Evolutionary conservation across 2,797 vertebrate species (phyloP).

Genomic region (Rhinogobio ventralis): DNA sequence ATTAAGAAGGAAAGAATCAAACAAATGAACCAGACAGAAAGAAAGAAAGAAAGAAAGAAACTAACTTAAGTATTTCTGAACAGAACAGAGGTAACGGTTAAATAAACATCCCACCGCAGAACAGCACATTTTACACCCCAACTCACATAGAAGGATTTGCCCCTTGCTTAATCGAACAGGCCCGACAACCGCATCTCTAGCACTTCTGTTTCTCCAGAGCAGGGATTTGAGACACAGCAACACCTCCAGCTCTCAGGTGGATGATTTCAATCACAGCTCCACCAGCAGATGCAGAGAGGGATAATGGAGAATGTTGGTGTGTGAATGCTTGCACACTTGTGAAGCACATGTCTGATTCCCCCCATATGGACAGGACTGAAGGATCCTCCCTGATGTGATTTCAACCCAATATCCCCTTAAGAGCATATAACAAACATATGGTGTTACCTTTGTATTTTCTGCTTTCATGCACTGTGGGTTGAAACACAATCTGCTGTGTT

Average conservation of each 20-base stretch:
- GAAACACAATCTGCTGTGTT: constrained; percentile 32
- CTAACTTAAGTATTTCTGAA: constrained; percentile 6
- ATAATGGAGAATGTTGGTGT: neutral
- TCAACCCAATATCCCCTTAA: constrained; percentile 10
- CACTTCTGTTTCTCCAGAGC: neutral
- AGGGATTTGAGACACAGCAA: neutral
- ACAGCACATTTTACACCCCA: constrained; percentile 11
- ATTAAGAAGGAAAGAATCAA: neutral
- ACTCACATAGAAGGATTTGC: constrained; percentile 5
- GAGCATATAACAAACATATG: constrained; percentile 10
- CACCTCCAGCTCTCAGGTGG: neutral
- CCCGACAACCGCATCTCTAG: constrained; percentile 14
- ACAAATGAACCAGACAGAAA: neutral
- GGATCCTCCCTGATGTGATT: neutral
- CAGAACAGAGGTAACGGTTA: neutral
- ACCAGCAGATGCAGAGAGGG: constrained; percentile 22
- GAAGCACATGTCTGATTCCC: constrained; percentile 21
- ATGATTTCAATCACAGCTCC: constrained; percentile 36
- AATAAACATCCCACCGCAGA: neutral
- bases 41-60: too few relatives aligned
- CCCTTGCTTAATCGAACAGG: constrained; percentile 4
- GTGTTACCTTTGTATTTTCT: neutral
- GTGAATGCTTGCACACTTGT: constrained; percentile 4
- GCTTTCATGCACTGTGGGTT: constrained; percentile 11
- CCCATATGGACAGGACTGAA: constrained; percentile 8